Base-by-base conservation (phyloP, 2,888 invertebrate genomes). In the Melanostoma scalare region DNA sequence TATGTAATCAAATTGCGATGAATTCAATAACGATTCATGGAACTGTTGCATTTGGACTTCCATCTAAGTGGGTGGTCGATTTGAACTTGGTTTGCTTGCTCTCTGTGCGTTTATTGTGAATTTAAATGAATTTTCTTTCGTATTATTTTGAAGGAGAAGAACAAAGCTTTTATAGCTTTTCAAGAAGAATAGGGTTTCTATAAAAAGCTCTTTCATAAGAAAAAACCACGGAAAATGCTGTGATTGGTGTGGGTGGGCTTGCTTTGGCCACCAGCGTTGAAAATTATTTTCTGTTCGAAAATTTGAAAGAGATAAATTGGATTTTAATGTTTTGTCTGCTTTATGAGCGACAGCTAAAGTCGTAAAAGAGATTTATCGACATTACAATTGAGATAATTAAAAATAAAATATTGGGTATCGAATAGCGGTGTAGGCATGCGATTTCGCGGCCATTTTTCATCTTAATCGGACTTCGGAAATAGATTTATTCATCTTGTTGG, bases 331-430 rank as follows among this genome's bases (percentile, higher is more conserved):
- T 48, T 46, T 38, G 10, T 20, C 44, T 61, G 48, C 20, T 31
- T n/a, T n/a, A 35, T 71, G 72, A 76, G 50, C 72, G 81, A 77
- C 76, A 77, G 68, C 40, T 55, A 40, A 73, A 77, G 72, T 72
- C 72, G 68, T 82, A 61, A 68, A 82, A 50, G 72, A 73, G 77
- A 82, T 73, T 81, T 56, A 77, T 77, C 72, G 71, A 55, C 9
- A 30, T 48, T 30, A 44, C 10, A 60, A 20, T 20, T 44, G 55
- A 61, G 68, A 56, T 42, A 56, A 71, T 77, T 56, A 56, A 50
- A 61, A 48, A 40, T 46, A 42, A 67, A 42, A 31, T 60, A 60
- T 61, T 46, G 30, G 40, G 10, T n/a, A 40, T 40, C 20, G 4
- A 48, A 55, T 38, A 9, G 31, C 30, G 42, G 6, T 52, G 30